These are phyloP conservation scores for Mellilla xanthometata DNA, from an alignment of 2,888 invertebrate genomes.

Conservation along the genomic window DNA sequence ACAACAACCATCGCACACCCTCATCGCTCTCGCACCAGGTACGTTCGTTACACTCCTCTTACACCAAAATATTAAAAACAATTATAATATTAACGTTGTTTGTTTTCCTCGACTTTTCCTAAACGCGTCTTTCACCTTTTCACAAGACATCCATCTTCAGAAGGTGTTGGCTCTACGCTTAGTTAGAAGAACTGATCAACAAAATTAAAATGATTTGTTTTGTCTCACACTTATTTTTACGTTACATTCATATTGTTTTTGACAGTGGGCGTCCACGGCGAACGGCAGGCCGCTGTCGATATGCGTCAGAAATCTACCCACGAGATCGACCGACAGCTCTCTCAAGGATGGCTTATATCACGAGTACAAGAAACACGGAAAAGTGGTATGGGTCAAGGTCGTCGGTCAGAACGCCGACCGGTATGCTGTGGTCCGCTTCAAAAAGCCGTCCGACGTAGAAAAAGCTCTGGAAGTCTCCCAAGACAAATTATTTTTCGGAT, in stretches of 20 bases:
- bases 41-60: not conserved
- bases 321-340: constrained; percentile 95
- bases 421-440: constrained; percentile 96
- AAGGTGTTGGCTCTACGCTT: too few species aligned
- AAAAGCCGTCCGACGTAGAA: constrained; percentile 98
- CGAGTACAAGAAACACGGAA: constrained; percentile 99
- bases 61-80: too few species aligned
- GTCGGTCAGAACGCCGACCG: constrained; percentile 95
- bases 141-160: too few species aligned
- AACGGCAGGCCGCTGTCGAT: constrained; percentile 90
- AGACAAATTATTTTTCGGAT: constrained; percentile 98
- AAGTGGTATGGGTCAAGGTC: constrained; percentile 97
- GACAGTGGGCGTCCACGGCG: constrained; percentile 85
- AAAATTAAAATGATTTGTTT: too few species aligned
- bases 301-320: constrained; percentile 94
- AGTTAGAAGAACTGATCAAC: too few species aligned
- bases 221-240: too few species aligned
- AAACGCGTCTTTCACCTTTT: too few species aligned
- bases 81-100: too few species aligned
- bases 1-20: constrained; percentile 56
- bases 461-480: constrained; percentile 98
- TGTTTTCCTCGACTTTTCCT: too few species aligned
- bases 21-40: constrained; percentile 58
- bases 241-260: constrained; percentile 29
- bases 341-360: constrained; percentile 98